A percentile compares a stretch with the other conserved stretches of the same genome.
Conservation (phyloP, 2,888 invertebrate genomes). For the Erebia ligea region DNA sequence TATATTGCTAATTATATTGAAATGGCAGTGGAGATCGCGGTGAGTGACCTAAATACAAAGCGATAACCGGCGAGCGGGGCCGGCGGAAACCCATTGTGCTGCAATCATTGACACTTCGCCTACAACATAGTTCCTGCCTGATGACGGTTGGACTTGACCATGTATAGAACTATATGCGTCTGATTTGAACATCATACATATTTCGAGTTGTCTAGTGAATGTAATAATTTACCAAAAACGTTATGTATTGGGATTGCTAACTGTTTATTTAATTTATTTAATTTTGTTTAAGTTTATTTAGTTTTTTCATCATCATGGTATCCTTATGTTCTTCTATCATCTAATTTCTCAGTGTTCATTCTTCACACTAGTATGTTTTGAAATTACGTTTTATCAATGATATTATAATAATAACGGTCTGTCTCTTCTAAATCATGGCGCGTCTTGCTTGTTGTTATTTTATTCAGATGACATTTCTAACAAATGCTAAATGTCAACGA, state of each 20-base stretch:
- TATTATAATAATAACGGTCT: neutral
- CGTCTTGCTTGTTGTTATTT: neutral
- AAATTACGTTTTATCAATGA: neutral
- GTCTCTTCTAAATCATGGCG: too few species aligned
- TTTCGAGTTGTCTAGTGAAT: neutral
- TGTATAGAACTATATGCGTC: neutral
- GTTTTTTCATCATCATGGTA: too few species aligned
- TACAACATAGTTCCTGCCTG: slow-evolving; percentile 69
- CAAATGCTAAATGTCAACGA: slow-evolving; percentile 32
- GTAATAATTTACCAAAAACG: neutral
- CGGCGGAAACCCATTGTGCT: slow-evolving; percentile 79
- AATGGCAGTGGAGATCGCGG: slow-evolving; percentile 77
- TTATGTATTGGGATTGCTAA: neutral
- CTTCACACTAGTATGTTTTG: too few species aligned
- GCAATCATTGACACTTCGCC: slow-evolving; percentile 81
- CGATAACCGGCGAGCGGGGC: slow-evolving; percentile 49
- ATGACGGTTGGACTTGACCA: slow-evolving; percentile 13
- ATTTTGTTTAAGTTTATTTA: too few species aligned
- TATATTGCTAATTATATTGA: slow-evolving; percentile 70
- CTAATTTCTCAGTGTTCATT: too few species aligned
- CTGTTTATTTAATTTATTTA: too few species aligned
- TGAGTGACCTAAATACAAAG: slow-evolving; percentile 83
- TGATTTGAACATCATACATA: neutral
- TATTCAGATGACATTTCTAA: slow-evolving; percentile 19
- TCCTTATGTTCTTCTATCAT: too few species aligned